A percentile compares a stretch with the other conserved stretches of the same genome.
Conservation (phyloP, 2,888 invertebrate genomes). For the Andrena praecox region DNA sequence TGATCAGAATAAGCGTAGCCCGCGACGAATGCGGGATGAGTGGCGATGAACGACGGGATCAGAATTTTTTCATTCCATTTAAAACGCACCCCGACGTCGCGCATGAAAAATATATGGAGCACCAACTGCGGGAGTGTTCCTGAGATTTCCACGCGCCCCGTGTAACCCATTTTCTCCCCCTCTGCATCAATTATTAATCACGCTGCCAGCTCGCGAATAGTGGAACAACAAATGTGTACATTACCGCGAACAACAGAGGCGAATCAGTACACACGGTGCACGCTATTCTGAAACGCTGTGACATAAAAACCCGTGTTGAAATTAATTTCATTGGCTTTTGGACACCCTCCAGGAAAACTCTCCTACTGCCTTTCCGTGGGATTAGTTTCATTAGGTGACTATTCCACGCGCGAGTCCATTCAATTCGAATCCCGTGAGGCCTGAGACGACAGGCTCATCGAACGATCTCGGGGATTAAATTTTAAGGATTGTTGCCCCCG, state of each 20-base stretch:
- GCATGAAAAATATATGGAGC: slow-evolving; percentile 14
- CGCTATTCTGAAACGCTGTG: background rate
- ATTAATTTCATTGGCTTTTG: slow-evolving; percentile 4
- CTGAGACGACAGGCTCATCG: background rate
- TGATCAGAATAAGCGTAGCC: slow-evolving; percentile 50
- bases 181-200: background rate
- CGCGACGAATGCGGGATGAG: slow-evolving; percentile 27
- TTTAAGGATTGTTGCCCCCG: background rate
- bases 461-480: too few relatives aligned
- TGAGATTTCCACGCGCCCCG: background rate
- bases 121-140: background rate
- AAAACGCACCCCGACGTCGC: slow-evolving; percentile 3
- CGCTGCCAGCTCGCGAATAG: slow-evolving; percentile 9
- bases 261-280: background rate
- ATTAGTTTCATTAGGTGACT: background rate
- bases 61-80: slow-evolving; percentile 24
- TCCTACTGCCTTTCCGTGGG: background rate
- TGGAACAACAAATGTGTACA: slow-evolving; percentile 1
- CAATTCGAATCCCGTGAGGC: background rate
- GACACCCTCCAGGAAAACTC: background rate
- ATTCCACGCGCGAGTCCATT: background rate
- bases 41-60: background rate
- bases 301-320: background rate
- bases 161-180: background rate
- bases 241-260: background rate